Evolutionary conservation across 2,797 vertebrate genomes (phyloP).

Genomic region (Dendrocincla fuliginosa): DNA sequence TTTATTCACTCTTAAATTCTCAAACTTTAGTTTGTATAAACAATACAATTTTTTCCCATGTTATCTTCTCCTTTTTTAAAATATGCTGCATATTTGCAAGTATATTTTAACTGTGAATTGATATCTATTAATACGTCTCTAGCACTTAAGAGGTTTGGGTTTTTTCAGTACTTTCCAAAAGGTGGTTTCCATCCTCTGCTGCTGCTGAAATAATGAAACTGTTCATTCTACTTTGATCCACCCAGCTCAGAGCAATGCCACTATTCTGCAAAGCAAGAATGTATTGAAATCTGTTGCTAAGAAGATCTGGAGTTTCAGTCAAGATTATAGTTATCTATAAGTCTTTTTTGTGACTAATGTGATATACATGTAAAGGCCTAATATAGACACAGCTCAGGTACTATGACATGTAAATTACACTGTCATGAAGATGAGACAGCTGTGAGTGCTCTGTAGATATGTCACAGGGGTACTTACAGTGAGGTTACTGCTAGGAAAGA

Average conservation of each 20-base stretch:
- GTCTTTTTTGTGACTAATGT: neutral
- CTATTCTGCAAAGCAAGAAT: neutral
- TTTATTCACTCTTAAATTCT: neutral
- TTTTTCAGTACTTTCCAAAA: neutral
- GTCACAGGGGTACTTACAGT: neutral
- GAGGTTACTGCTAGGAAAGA: neutral
- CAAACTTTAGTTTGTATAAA: neutral
- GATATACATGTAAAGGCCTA: neutral
- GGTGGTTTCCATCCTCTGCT: neutral
- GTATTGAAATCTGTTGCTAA: neutral
- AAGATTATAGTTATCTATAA: neutral
- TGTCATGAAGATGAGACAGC: neutral
- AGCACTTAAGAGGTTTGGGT: accelerated
- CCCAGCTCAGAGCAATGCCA: neutral
- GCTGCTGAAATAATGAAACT: neutral
- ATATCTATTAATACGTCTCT: neutral
- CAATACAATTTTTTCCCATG: accelerated
- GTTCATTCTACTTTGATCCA: neutral
- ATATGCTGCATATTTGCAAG: neutral
- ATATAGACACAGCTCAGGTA: neutral
- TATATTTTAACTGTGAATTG: neutral
- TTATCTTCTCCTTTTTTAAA: neutral
- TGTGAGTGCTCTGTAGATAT: neutral
- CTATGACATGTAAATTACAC: neutral
- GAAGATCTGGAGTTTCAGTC: neutral